phyloP scores from a whole-genome alignment of 2,888 invertebrate genomes.

The Hipparchia semele region DNA sequence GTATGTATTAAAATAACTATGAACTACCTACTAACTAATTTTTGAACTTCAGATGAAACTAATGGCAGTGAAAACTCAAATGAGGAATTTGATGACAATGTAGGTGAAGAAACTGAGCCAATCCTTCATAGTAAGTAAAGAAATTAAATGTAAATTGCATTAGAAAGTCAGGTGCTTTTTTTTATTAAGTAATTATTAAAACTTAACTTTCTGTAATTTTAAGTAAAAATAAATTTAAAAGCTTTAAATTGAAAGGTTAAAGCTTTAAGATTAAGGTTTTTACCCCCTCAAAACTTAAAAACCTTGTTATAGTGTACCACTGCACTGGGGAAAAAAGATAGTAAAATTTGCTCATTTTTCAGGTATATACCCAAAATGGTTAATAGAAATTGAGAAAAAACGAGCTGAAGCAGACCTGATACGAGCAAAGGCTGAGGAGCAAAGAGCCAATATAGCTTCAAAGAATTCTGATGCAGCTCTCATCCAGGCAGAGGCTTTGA shows the following conservation, averaged over 20 bases:
- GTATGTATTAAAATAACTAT: no score
- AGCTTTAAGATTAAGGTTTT: no score
- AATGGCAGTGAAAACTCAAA: constrained; percentile 53
- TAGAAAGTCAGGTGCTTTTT: no score
- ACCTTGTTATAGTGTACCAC: no score
- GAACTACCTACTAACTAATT: no score
- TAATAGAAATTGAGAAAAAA: constrained; percentile 66
- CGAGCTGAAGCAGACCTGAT: constrained; percentile 63
- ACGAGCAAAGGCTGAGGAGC: constrained; percentile 62
- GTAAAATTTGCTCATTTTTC: constrained; percentile 28
- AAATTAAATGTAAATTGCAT: no score
- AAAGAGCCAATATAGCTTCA: constrained; percentile 50
- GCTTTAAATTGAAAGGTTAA: no score
- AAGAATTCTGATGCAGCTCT: constrained; percentile 60
- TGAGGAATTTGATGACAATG: constrained; percentile 48
- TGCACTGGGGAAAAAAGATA: no score
- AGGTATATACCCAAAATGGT: constrained; percentile 68
- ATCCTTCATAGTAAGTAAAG: constrained; percentile 53
- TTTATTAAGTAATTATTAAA: no score
- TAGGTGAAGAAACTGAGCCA: constrained; percentile 49
- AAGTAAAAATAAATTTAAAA: no score
- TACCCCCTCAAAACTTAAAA: no score
- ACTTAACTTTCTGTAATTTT: no score
- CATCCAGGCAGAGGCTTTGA: constrained; percentile 61
- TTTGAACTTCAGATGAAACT: constrained; percentile 30